phyloP scores from a whole-genome alignment of 2,797 vertebrate species.

The Diplodus puntazzo region DNA sequence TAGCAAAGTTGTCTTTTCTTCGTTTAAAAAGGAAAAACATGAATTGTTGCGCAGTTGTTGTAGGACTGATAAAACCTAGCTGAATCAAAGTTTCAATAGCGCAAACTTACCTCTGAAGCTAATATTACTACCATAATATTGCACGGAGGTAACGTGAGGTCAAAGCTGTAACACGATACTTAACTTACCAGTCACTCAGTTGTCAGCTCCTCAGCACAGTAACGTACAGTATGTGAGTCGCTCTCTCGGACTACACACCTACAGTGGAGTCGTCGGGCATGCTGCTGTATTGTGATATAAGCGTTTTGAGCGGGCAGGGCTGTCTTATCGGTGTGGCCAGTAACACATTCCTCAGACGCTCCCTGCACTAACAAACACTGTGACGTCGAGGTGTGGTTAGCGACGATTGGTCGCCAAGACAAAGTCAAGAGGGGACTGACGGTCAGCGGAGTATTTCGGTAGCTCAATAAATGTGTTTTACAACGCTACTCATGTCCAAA shows the following conservation, averaged over 20 bases:
- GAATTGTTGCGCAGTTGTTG: neutral
- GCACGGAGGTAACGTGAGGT: neutral
- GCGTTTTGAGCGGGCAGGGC: conserved; percentile 24
- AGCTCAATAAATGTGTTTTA: conserved; percentile 7
- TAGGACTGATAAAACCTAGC: too few relatives aligned
- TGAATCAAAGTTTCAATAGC: neutral
- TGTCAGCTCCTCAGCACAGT: neutral
- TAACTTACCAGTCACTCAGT: conserved; percentile 27
- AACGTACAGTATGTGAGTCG: neutral
- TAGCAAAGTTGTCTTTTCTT: neutral
- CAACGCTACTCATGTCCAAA: neutral
- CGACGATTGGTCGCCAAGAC: conserved; percentile 42
- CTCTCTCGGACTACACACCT: neutral
- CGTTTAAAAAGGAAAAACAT: neutral
- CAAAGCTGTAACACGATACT: neutral
- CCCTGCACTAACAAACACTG: conserved; percentile 18
- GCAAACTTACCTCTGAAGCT: neutral
- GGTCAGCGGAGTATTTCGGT: neutral
- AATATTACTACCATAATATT: neutral
- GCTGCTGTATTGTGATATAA: conserved; percentile 44
- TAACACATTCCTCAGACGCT: conserved; percentile 37
- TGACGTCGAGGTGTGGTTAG: conserved; percentile 39
- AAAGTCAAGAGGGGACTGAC: neutral
- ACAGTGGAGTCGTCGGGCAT: neutral
- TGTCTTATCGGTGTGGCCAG: conserved; percentile 59